phyloP scores from a whole-genome alignment of 2,888 invertebrate genomes.

The Nasonia oneida region DNA sequence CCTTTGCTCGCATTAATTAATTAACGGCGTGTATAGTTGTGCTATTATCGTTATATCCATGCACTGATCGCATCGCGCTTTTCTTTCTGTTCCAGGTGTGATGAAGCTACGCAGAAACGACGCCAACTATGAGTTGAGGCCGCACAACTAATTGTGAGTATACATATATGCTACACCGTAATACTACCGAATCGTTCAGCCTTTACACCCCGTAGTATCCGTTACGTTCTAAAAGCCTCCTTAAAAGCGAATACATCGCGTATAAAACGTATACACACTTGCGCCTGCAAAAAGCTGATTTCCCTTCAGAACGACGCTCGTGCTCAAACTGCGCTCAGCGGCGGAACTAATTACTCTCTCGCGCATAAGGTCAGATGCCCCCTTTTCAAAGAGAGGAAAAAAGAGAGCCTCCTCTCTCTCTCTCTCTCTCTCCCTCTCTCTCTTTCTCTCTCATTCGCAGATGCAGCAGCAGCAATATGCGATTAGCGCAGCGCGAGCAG shows the following conservation, averaged over 20 bases:
- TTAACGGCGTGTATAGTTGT: not conserved
- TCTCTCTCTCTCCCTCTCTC: not conserved
- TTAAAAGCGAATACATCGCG: not conserved
- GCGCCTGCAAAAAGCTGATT: too few relatives aligned
- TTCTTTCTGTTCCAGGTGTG: slow-evolving; percentile 74
- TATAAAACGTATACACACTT: too few relatives aligned
- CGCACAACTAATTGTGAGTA: slow-evolving; percentile 77
- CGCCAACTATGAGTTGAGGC: slow-evolving; percentile 77
- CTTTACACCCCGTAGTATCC: not conserved
- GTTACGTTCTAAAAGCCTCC: not conserved
- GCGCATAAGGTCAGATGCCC: slow-evolving; percentile 44
- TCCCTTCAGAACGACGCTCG: not conserved
- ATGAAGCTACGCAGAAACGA: slow-evolving; percentile 74
- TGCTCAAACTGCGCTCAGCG: not conserved
- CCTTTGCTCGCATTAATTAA: slow-evolving; percentile 23
- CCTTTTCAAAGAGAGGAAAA: not conserved
- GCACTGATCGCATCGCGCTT: not conserved
- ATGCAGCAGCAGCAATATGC: not conserved
- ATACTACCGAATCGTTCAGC: not conserved
- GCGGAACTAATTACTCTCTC: slow-evolving; percentile 52
- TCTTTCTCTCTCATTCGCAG: too few relatives aligned
- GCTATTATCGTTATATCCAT: not conserved
- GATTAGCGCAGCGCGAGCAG: not conserved
- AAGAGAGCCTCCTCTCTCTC: not conserved
- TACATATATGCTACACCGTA: not conserved